Evolutionary conservation across 1,140 invertebrate species (phyloP).

Genomic region (Drosophila ercepeae): DNA sequence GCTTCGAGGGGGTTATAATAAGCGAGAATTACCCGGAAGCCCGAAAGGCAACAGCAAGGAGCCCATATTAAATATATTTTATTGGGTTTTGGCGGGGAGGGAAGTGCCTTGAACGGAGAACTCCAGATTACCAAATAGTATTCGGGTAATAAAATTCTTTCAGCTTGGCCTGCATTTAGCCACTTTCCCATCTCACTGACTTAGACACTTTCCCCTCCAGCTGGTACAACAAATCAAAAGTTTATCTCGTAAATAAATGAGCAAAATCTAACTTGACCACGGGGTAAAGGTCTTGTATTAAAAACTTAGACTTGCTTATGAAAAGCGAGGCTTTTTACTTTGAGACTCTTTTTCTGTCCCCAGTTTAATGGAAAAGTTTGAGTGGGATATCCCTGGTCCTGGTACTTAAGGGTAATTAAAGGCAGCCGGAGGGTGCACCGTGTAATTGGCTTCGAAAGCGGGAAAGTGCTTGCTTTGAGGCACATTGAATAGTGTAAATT

Average conservation of each 20-base stretch:
- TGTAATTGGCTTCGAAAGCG: slow-evolving; percentile 25
- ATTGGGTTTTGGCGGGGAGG: slow-evolving; percentile 20
- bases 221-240: slow-evolving; percentile 72
- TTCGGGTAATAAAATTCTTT: slow-evolving; percentile 67
- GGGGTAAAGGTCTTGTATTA: slow-evolving; percentile 24
- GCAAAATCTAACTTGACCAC: slow-evolving; percentile 52
- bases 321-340: slow-evolving; percentile 3
- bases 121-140: slow-evolving; percentile 53
- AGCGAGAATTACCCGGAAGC: slow-evolving; percentile 54
- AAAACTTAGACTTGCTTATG: slow-evolving; percentile 24
- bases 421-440: slow-evolving; percentile 2
- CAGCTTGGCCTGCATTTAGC: slow-evolving; percentile 11
- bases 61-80: slow-evolving; percentile 66
- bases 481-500: not conserved
- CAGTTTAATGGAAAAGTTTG: slow-evolving; percentile 19
- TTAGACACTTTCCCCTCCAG: slow-evolving; percentile 16
- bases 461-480: not conserved
- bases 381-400: slow-evolving; percentile 21
- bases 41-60: slow-evolving; percentile 48
- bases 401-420: slow-evolving; percentile 61
- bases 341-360: not conserved
- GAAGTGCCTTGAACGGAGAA: slow-evolving; percentile 10
- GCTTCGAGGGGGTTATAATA: slow-evolving; percentile 25
- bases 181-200: not conserved
- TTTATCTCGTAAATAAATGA: slow-evolving; percentile 80